Percentiles rank a stretch among this genome's conserved stretches.
phyloP scores from a whole-genome alignment of 2,797 vertebrate genomes.

The Coregonus ussuriensis region DNA sequence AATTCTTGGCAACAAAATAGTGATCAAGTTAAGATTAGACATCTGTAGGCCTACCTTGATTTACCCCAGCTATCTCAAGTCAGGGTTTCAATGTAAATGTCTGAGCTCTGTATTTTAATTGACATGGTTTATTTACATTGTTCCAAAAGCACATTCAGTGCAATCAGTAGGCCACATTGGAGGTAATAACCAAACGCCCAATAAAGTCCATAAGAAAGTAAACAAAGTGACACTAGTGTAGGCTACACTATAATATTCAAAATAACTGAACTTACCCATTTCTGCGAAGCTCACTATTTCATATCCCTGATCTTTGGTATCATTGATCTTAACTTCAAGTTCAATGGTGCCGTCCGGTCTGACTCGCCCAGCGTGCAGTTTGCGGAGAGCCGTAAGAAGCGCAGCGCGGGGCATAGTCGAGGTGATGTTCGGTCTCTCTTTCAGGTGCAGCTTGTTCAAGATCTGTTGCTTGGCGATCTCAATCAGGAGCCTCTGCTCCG shows the following conservation, averaged over 20 bases:
- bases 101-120: neutral
- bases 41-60: neutral
- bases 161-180: neutral
- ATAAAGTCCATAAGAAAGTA: neutral
- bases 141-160: neutral
- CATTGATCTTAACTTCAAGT: slow-evolving; percentile 56
- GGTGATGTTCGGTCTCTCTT: slow-evolving; percentile 84
- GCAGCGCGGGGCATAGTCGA: slow-evolving; percentile 80
- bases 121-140: neutral
- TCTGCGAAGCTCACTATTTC: slow-evolving; percentile 94
- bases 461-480: slow-evolving; percentile 90
- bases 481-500: slow-evolving; percentile 79
- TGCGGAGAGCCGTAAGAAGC: slow-evolving; percentile 85
- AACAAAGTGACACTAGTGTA: neutral
- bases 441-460: slow-evolving; percentile 86
- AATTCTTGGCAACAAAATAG: no score
- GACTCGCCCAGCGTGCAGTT: slow-evolving; percentile 80
- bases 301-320: slow-evolving; percentile 75
- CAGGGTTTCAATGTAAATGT: neutral
- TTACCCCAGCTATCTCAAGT: neutral
- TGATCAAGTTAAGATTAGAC: no score
- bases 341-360: slow-evolving; percentile 71
- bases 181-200: neutral
- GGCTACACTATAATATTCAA: neutral
- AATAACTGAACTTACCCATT: slow-evolving; percentile 68